Base-by-base conservation (phyloP, 2,888 invertebrate species). In the Polydesmus complanatus region DNA sequence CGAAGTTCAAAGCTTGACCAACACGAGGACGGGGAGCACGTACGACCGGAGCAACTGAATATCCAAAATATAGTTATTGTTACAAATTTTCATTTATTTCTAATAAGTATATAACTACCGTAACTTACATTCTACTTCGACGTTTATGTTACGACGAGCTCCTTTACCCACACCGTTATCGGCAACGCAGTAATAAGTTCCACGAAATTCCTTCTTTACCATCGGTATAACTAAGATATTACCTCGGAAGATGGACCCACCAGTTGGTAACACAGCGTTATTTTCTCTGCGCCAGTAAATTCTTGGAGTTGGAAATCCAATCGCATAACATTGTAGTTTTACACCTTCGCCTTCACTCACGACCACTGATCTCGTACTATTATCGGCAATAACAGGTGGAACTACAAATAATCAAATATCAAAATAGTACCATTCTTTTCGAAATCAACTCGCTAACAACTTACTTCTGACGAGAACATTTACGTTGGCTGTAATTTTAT, bases 271-370 rank as follows among this genome's bases (percentile, higher is more conserved):
- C 66, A 93, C 86, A 61, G 91, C 92, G 75, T 92, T 93, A 73
- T 92, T 92, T 73, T 93, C 92, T 59, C 92, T 81, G 66, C 92
- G 81, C 93, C 93, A 93, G 0, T 87, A 88, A 65, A 93, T 86
- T 82, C 65, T 62, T 37, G 93, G 92, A 1, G 77, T 74, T 21
- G 93, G 93, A 73, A 84, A 91, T 0, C 93, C 92, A 47, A 85
- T 85, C 2, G 92, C 88, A 70, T 89, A 91, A 70, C 92, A 93
- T 68, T 89, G 87, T 78, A 93, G 81, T 68, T 84, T 82, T 0
- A 90, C 86, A 56, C 80, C 77, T 70, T 86, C 83, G 25, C 82
- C 83, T 71, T 88, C 87, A 59, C 83, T 84, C 0, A 84, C 85
- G 1, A 89, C 86, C 0, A 86, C 71, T 0, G 91, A 88, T 65